phyloP scores from a whole-genome alignment of 1,140 invertebrate genomes.

The Tribolium castaneum region DNA sequence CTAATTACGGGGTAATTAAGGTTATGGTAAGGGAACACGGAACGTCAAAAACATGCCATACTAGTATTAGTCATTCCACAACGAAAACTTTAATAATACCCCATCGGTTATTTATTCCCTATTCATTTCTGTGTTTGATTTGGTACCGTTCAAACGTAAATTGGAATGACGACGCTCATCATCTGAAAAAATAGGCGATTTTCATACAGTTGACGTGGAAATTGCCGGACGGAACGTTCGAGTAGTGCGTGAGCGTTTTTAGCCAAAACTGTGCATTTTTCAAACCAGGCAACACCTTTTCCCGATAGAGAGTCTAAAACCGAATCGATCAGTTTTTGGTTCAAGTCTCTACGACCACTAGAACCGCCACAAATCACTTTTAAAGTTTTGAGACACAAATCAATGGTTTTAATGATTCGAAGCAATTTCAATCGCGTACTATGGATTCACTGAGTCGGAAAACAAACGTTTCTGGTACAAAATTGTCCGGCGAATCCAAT shows the following conservation, averaged over 20 bases:
- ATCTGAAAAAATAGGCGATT: conserved; percentile 52
- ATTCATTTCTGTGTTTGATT: conserved; percentile 54
- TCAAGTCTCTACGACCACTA: neutral
- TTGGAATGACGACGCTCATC: conserved; percentile 56
- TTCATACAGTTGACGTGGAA: neutral
- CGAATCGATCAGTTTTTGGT: neutral
- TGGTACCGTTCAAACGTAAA: conserved; percentile 57
- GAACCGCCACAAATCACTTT: neutral
- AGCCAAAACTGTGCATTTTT: neutral
- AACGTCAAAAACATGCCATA: conserved; percentile 35
- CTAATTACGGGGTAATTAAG: conserved; percentile 19
- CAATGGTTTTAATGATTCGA: neutral
- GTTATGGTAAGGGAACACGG: conserved; percentile 20
- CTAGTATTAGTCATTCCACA: conserved; percentile 21
- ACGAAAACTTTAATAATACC: conserved; percentile 50
- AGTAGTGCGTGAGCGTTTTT: conserved; percentile 15
- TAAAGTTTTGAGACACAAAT: neutral
- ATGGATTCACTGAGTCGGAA: neutral
- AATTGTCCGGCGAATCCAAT: neutral
- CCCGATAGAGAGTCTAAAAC: too few relatives aligned
- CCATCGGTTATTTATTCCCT: conserved; percentile 55
- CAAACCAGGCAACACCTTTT: too few relatives aligned
- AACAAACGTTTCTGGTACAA: neutral
- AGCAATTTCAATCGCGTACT: neutral
- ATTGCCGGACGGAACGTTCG: neutral